These are phyloP conservation scores for Tenthredo mesomela DNA, from an alignment of 2,888 invertebrate genomes.

Conservation along the genomic window DNA sequence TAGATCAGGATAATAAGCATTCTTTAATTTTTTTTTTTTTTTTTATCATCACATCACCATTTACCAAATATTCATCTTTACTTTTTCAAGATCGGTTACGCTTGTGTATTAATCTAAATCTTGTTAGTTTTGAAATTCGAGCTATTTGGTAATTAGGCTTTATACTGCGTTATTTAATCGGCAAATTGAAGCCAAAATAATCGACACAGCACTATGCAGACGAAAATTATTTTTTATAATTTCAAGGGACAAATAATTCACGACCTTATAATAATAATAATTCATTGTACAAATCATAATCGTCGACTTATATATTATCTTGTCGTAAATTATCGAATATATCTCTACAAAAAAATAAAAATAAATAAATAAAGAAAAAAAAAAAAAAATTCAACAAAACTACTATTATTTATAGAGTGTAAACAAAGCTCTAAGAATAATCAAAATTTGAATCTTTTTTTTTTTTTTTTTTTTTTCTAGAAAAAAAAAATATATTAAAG, in stretches of 20 bases:
- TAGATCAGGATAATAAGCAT: background rate
- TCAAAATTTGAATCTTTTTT: background rate
- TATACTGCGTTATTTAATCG: background rate
- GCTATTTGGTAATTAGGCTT: background rate
- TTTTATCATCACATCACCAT: background rate
- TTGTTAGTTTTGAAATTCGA: background rate
- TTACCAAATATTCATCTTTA: background rate
- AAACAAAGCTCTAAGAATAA: background rate
- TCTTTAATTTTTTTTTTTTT: too few relatives aligned
- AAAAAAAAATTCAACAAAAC: background rate
- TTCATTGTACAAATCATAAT: background rate
- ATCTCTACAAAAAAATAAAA: background rate
- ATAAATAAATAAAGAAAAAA: background rate
- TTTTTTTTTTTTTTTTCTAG: background rate
- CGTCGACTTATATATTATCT: background rate
- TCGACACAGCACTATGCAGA: background rate
- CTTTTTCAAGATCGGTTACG: background rate
- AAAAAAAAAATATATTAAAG: background rate
- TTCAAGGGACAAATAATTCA: background rate
- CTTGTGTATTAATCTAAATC: background rate
- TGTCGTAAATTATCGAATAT: background rate
- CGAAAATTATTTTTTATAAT: background rate
- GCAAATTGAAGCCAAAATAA: background rate
- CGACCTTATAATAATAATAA: background rate
- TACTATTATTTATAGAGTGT: conserved; percentile 5